Conservation (phyloP, 37 sponge, comb jelly and placozoan genomes). For the Crambe crambe region DNA sequence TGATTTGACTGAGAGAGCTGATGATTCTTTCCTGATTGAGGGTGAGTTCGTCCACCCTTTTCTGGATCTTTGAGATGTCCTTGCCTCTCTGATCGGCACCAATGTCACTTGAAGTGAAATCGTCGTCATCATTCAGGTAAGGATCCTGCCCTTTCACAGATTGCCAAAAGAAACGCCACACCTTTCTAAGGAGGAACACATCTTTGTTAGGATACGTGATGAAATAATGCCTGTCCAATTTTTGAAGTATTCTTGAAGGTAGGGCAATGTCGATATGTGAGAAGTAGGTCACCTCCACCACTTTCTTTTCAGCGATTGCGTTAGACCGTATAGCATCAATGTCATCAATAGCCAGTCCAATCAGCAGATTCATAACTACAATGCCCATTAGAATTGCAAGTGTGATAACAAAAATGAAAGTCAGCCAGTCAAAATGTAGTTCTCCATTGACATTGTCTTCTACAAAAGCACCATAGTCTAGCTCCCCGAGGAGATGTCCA, state of each 20-base stretch:
- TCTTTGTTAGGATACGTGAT: constrained; percentile 42
- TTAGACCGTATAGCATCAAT: constrained; percentile 71
- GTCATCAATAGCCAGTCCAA: constrained; percentile 93
- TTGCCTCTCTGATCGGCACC: background rate
- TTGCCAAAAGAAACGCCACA: constrained; percentile 42
- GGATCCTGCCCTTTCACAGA: constrained; percentile 35
- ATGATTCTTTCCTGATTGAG: constrained; percentile 2
- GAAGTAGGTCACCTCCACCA: constrained; percentile 29
- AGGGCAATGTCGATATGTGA: constrained; percentile 38
- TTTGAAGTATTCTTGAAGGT: constrained; percentile 5
- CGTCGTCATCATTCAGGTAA: background rate
- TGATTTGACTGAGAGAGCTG: background rate
- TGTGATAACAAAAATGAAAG: constrained; percentile 63
- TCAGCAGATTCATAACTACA: constrained; percentile 82
- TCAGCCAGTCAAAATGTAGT: constrained; percentile 31
- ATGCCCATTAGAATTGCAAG: constrained; percentile 73
- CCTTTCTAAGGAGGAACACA: background rate
- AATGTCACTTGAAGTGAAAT: background rate
- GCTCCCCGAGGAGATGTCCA: constrained; percentile 64
- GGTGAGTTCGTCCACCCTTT: constrained; percentile 17
- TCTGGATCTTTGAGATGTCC: background rate
- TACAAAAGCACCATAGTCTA: constrained; percentile 51
- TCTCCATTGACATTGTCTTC: constrained; percentile 17
- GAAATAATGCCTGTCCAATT: background rate
- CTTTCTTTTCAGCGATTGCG: constrained; percentile 57